Evolutionary conservation across 1,140 invertebrate genomes (phyloP).

Genomic region (Neelides sp.): DNA sequence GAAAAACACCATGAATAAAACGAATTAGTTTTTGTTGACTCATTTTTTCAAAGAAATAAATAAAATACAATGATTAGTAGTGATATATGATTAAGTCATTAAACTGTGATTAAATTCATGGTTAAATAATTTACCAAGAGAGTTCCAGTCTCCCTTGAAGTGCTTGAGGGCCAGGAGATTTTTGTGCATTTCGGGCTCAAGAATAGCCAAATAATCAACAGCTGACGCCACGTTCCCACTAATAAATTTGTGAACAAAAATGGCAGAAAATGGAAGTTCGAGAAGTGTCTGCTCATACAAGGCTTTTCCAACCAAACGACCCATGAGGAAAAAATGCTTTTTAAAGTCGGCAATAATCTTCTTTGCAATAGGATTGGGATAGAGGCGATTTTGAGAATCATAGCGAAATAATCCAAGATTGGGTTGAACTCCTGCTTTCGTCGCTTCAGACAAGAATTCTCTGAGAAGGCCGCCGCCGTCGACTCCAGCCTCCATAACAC

Average conservation of each 20-base stretch:
- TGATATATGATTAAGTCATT: slow-evolving; percentile 36
- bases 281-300: slow-evolving; percentile 89
- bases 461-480: slow-evolving; percentile 85
- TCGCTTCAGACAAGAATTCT: slow-evolving; percentile 77
- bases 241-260: slow-evolving; percentile 50
- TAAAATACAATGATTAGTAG: not conserved
- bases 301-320: slow-evolving; percentile 86
- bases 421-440: slow-evolving; percentile 92
- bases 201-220: slow-evolving; percentile 78
- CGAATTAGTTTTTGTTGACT: not conserved
- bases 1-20: not conserved
- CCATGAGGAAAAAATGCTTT: slow-evolving; percentile 91
- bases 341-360: slow-evolving; percentile 69
- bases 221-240: slow-evolving; percentile 71
- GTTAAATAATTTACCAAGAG: slow-evolving; percentile 46
- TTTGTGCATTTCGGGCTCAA: slow-evolving; percentile 82
- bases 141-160: slow-evolving; percentile 60
- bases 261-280: slow-evolving; percentile 84
- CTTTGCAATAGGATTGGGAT: slow-evolving; percentile 85
- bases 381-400: slow-evolving; percentile 83
- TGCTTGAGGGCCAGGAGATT: slow-evolving; percentile 79
- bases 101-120: slow-evolving; percentile 30
- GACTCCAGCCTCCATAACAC: slow-evolving; percentile 85
- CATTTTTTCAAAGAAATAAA: not conserved
- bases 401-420: slow-evolving; percentile 87